Evolutionary conservation across 2,888 invertebrate genomes (phyloP).

Genomic region (Agrilus biguttatus): DNA sequence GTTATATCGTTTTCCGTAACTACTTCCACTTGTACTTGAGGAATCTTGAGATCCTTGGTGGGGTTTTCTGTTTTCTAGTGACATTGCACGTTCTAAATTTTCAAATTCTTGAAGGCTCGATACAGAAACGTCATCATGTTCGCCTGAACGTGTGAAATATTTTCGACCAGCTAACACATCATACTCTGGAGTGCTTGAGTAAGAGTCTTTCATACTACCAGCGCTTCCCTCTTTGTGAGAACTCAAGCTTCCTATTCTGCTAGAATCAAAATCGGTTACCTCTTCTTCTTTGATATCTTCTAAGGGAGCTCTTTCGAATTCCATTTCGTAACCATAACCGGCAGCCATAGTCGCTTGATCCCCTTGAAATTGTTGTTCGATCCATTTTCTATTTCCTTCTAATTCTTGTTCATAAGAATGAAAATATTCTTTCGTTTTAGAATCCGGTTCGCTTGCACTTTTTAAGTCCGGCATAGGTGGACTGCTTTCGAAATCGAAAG

Average conservation of each 20-base stretch:
- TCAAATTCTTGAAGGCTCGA: conserved; percentile 92
- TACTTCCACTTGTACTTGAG: conserved; percentile 50
- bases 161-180: conserved; percentile 73
- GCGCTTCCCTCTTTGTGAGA: conserved; percentile 67
- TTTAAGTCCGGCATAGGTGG: conserved; percentile 32
- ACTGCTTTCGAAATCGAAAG: conserved; percentile 57
- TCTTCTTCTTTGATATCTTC: conserved; percentile 92
- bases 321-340: conserved; percentile 56
- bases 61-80: conserved; percentile 59
- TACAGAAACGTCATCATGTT: conserved; percentile 84
- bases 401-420: conserved; percentile 40
- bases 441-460: conserved; percentile 18
- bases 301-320: conserved; percentile 67
- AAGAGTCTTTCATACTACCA: conserved; percentile 70
- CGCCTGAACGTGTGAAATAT: conserved; percentile 67
- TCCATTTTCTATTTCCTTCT: conserved; percentile 74
- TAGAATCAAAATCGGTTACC: conserved; percentile 71
- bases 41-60: conserved; percentile 77
- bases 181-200: conserved; percentile 84
- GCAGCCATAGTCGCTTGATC: conserved; percentile 43
- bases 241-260: conserved; percentile 60
- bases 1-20: conserved; percentile 57
- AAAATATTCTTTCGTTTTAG: conserved; percentile 27
- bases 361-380: conserved; percentile 77
- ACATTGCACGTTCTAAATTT: conserved; percentile 72